These are phyloP conservation scores for Copidosoma floridanum DNA, from an alignment of 1,140 invertebrate species.

Conservation along the genomic window DNA sequence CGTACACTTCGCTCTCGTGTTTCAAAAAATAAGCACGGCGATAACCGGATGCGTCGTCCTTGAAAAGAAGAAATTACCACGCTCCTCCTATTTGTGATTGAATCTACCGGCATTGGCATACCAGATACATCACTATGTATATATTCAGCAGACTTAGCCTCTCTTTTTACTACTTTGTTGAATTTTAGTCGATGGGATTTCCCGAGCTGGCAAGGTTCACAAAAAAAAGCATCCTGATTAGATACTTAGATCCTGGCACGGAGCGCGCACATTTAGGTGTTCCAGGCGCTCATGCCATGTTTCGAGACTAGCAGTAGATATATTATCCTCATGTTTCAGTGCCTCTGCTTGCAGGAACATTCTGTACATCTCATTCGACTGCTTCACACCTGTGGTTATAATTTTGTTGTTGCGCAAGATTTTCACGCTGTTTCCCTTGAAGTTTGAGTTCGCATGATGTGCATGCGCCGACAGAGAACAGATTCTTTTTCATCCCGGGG, in stretches of 20 bases:
- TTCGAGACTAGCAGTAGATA: neutral
- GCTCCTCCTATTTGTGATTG: too few species aligned
- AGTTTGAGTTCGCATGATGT: constrained; percentile 23
- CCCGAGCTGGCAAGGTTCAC: constrained; percentile 14
- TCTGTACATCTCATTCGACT: neutral
- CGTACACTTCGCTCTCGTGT: constrained; percentile 36
- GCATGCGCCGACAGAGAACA: constrained; percentile 33
- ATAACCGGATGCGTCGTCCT: too few species aligned
- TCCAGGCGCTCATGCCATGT: constrained; percentile 21
- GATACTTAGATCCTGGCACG: constrained; percentile 7
- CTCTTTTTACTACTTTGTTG: neutral
- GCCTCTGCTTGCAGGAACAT: neutral
- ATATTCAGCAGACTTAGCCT: constrained; percentile 13
- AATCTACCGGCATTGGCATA: too few species aligned
- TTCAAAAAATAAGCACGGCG: constrained; percentile 34
- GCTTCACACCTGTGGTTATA: neutral
- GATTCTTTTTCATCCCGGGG: constrained; percentile 25
- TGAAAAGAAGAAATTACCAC: too few species aligned
- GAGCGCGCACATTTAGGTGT: neutral
- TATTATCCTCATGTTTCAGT: neutral
- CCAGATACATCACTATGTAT: constrained; percentile 36
- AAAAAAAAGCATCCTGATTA: constrained; percentile 1
- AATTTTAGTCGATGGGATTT: constrained; percentile 16
- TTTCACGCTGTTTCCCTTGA: neutral
- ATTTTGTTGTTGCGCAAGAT: neutral